phyloP scores from a whole-genome alignment of 2,888 invertebrate species.

The Deilephila elpenor region DNA sequence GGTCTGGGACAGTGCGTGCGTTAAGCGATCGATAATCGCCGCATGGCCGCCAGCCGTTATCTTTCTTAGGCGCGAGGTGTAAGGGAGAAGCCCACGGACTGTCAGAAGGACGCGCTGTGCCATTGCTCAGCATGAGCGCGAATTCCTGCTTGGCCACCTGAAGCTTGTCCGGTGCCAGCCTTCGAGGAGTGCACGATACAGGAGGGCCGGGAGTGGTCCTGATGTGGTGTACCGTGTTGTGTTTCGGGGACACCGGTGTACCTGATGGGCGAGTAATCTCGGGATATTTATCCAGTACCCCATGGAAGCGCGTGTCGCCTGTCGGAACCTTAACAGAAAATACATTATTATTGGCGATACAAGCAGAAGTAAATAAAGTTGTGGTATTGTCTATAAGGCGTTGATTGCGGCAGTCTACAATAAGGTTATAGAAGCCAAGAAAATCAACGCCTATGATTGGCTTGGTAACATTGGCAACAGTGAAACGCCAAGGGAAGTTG shows the following conservation, averaged over 20 bases:
- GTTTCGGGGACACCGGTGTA: slow-evolving; percentile 23
- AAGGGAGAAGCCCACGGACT: background rate
- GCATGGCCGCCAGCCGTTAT: slow-evolving; percentile 28
- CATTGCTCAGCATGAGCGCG: slow-evolving; percentile 9
- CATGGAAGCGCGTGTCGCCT: slow-evolving; percentile 22
- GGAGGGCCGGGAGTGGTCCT: slow-evolving; percentile 37
- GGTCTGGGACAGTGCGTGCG: slow-evolving; percentile 10
- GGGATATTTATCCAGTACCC: slow-evolving; percentile 27
- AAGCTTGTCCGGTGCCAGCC: slow-evolving; percentile 31
- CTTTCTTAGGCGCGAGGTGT: slow-evolving; percentile 27
- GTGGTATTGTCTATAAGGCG: slow-evolving; percentile 1
- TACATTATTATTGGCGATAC: no score
- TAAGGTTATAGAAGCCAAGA: slow-evolving; percentile 22
- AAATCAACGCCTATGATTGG: slow-evolving; percentile 33
- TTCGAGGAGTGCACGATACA: slow-evolving; percentile 28
- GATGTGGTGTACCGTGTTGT: slow-evolving; percentile 28
- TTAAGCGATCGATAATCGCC: background rate
- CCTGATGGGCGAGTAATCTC: slow-evolving; percentile 32
- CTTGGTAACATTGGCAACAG: slow-evolving; percentile 29
- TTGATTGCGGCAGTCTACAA: slow-evolving; percentile 25
- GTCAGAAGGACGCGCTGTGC: slow-evolving; percentile 23
- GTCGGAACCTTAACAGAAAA: no score
- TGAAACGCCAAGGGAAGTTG: slow-evolving; percentile 29
- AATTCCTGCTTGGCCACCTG: slow-evolving; percentile 32
- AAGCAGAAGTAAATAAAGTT: background rate